These are phyloP conservation scores for Acrossocheilus wenchowensis DNA, from an alignment of 2,797 vertebrate species.

Conservation along the genomic window DNA sequence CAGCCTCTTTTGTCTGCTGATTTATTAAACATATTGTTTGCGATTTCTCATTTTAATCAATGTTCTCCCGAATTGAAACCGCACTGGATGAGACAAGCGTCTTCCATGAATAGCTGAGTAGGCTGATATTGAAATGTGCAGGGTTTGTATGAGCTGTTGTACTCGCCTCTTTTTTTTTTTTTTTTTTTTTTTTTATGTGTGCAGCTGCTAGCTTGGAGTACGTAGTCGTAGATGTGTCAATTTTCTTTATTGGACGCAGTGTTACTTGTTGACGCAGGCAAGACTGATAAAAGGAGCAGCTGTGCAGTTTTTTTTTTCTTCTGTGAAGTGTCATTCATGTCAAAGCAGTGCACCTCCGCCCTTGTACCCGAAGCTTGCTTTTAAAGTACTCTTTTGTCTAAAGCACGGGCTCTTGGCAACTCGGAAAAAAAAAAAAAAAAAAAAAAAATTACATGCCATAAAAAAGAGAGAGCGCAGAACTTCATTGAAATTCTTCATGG, in stretches of 20 bases:
- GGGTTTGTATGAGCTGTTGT: conserved; percentile 68
- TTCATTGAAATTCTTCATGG: conserved; percentile 56
- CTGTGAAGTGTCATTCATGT: conserved; percentile 71
- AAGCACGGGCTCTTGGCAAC: conserved; percentile 48
- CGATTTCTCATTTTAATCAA: conserved; percentile 80
- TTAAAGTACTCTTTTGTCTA: conserved; percentile 61
- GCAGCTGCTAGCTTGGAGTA: conserved; percentile 61
- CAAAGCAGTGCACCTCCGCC: conserved; percentile 64
- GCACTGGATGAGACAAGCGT: conserved; percentile 66
- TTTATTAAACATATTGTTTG: conserved; percentile 74
- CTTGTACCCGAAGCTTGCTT: conserved; percentile 60
- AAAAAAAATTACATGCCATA: conserved; percentile 21
- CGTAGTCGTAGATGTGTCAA: conserved; percentile 67
- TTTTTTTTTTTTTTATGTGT: conserved; percentile 60
- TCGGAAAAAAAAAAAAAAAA: not conserved
- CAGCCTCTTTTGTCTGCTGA: conserved; percentile 76
- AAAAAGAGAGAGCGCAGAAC: conserved; percentile 26
- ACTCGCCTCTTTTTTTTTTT: conserved; percentile 55
- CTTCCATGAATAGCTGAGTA: conserved; percentile 72
- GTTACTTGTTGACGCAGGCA: conserved; percentile 70
- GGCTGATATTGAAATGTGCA: conserved; percentile 76
- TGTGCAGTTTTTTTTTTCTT: conserved; percentile 73
- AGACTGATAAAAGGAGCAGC: conserved; percentile 77
- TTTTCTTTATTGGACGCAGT: conserved; percentile 69
- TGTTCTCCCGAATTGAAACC: conserved; percentile 72